These are phyloP conservation scores for Diarsia mendica DNA, from an alignment of 2,888 invertebrate genomes.

Conservation along the genomic window DNA sequence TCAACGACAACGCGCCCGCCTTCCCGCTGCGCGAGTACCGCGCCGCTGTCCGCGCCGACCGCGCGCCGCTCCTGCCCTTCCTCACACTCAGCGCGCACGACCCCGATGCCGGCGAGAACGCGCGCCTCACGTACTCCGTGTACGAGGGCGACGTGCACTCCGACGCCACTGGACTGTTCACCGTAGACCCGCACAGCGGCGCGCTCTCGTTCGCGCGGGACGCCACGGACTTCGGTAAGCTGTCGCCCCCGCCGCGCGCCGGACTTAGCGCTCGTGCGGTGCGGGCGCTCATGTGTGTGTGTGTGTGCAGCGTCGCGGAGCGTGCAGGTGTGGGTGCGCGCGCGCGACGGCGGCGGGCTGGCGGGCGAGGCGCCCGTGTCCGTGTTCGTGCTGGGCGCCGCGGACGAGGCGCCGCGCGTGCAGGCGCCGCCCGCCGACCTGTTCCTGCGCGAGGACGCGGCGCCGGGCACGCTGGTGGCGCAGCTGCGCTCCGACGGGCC, in stretches of 20 bases:
- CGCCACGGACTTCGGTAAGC: slow-evolving; percentile 88
- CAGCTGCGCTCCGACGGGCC: slow-evolving; percentile 72
- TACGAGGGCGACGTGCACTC: slow-evolving; percentile 91
- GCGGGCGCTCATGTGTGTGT: not conserved
- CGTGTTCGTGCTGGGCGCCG: slow-evolving; percentile 94
- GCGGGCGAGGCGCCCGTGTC: slow-evolving; percentile 95
- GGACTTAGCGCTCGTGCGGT: not conserved
- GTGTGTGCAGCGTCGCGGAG: slow-evolving; percentile 92
- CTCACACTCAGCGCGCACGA: slow-evolving; percentile 92
- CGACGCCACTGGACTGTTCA: slow-evolving; percentile 92
- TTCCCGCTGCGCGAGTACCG: slow-evolving; percentile 95
- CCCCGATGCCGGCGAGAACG: slow-evolving; percentile 93
- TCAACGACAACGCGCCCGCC: slow-evolving; percentile 95
- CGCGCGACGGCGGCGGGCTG: slow-evolving; percentile 95
- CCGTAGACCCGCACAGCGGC: slow-evolving; percentile 94
- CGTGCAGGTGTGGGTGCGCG: slow-evolving; percentile 97
- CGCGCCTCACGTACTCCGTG: slow-evolving; percentile 94
- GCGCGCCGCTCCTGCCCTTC: slow-evolving; percentile 79
- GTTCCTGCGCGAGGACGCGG: slow-evolving; percentile 94
- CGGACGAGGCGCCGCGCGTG: slow-evolving; percentile 93
- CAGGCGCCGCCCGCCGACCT: slow-evolving; percentile 94
- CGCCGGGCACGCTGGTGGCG: slow-evolving; percentile 84
- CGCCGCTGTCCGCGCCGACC: slow-evolving; percentile 91
- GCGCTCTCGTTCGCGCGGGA: slow-evolving; percentile 92
- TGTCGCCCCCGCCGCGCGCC: not conserved